phyloP scores from a whole-genome alignment of 2,888 invertebrate genomes.

The Ernsta delagoae region DNA sequence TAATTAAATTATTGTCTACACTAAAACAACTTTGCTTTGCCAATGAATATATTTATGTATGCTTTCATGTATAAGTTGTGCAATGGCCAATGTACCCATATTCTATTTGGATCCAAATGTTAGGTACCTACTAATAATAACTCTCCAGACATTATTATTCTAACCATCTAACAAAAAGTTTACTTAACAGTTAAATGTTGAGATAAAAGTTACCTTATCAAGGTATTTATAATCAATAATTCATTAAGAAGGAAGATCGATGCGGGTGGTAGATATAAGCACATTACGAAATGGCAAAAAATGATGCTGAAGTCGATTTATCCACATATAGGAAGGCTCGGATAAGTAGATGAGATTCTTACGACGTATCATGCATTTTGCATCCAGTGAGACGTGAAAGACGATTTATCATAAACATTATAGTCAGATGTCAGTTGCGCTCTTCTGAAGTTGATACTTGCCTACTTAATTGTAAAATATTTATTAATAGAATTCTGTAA shows the following conservation, averaged over 20 bases:
- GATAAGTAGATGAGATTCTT: conserved; percentile 46
- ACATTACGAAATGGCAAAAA: conserved; percentile 47
- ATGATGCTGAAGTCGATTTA: conserved; percentile 43
- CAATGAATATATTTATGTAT: too few species aligned
- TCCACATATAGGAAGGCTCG: conserved; percentile 47
- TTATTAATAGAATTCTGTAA: conserved; percentile 54
- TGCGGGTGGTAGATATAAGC: conserved; percentile 51
- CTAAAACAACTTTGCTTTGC: too few species aligned
- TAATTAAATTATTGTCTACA: background rate
- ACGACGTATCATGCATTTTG: conserved; percentile 36
- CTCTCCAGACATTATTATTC: too few species aligned
- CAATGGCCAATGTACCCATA: too few species aligned
- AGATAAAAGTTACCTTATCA: conserved; percentile 46
- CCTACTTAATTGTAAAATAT: conserved; percentile 47
- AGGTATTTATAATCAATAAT: conserved; percentile 50
- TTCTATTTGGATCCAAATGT: too few species aligned
- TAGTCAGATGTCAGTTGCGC: conserved; percentile 36
- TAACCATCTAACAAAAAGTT: conserved; percentile 23
- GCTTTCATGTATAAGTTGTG: too few species aligned
- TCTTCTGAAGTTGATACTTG: background rate
- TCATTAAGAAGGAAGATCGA: conserved; percentile 49
- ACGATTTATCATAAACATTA: conserved; percentile 42
- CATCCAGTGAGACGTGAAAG: conserved; percentile 33
- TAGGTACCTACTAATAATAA: too few species aligned
- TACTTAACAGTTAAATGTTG: conserved; percentile 31